Evolutionary conservation across 2,888 invertebrate species (phyloP).

Genomic region (Polydesmus complanatus): DNA sequence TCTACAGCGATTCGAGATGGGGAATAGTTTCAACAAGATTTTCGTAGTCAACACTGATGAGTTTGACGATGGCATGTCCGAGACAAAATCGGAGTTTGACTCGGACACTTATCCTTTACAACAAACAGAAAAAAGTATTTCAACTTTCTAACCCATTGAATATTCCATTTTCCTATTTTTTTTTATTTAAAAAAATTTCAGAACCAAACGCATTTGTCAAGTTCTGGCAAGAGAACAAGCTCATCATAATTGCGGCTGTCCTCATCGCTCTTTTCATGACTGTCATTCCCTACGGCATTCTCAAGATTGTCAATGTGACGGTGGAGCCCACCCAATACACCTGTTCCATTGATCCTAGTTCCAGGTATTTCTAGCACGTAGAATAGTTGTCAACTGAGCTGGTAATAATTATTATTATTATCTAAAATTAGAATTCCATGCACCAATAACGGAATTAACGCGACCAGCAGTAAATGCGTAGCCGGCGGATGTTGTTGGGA

Average conservation of each 20-base stretch:
- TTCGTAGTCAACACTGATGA: no score
- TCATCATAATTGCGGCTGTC: not conserved
- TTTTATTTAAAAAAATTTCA: no score
- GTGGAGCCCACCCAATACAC: slow-evolving; percentile 1
- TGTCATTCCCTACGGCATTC: not conserved
- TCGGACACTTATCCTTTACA: no score
- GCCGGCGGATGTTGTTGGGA: slow-evolving; percentile 41
- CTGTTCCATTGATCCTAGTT: not conserved
- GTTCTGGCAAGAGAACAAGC: no score
- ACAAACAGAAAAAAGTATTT: no score
- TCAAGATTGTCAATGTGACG: not conserved
- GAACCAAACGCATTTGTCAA: no score
- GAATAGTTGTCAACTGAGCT: not conserved
- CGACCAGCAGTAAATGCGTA: slow-evolving; percentile 28
- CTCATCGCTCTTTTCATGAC: not conserved
- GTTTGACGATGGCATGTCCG: no score
- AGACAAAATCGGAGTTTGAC: no score
- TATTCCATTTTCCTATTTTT: no score
- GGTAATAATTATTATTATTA: not conserved
- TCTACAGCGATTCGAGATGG: no score
- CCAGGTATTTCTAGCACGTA: not conserved
- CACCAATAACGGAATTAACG: not conserved
- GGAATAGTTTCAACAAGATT: no score
- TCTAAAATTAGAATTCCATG: slow-evolving; percentile 5
- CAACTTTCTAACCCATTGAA: no score